Base-by-base conservation (phyloP, 2,113 vertebrate genomes). In the Psilopogon haemacephalus region DNA sequence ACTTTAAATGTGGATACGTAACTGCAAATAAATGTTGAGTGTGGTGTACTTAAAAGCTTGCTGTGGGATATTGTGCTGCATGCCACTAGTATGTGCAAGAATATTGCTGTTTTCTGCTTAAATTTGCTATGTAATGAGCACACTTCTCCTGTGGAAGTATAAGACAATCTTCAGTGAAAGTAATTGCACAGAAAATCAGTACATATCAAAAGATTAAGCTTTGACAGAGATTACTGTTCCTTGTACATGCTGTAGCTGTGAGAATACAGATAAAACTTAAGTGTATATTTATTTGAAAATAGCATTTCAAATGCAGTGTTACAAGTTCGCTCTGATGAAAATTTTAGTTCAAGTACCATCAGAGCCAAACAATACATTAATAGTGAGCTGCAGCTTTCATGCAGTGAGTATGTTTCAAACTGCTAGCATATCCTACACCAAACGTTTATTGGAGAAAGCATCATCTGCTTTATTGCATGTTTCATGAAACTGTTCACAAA, bases 401-500 rank as follows among this genome's bases (percentile, higher is more conserved):
- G 30, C 62, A 90, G 38, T 71, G 9, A 54, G 15, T 46, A 11
- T 5, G 3, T 80, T 97, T 95, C 69, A 89, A 32, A 90, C 60
- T 76, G 95, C 96, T 97, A 95, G 93, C 95, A 96, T 98, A 99
- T 99, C 99, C 99, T 98, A 97, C 99, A 99, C 97, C 98, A 98
- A 99, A 99, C 98, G 97, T 98, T 96, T 93, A 97, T 89, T 98
- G 97, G 98, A 97, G 98, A 98, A 97, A 98, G 97, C 98, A 98
- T 98, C 99, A 99, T 99, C 98, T 99, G 99, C 99, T 99, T 99
- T 98, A 98, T 97, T 98, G 99, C 99, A 99, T 99, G 99, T 99
- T 98, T 98, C 99, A 99, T 99, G 98, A 98, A 98, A 99, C 98
- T 99, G 98, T 99, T 99, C 98, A 98, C 98, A 99, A 98, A 98